These are phyloP conservation scores for Acanthisitta chloris DNA, from an alignment of 2,113 vertebrate genomes.

Conservation along the genomic window DNA sequence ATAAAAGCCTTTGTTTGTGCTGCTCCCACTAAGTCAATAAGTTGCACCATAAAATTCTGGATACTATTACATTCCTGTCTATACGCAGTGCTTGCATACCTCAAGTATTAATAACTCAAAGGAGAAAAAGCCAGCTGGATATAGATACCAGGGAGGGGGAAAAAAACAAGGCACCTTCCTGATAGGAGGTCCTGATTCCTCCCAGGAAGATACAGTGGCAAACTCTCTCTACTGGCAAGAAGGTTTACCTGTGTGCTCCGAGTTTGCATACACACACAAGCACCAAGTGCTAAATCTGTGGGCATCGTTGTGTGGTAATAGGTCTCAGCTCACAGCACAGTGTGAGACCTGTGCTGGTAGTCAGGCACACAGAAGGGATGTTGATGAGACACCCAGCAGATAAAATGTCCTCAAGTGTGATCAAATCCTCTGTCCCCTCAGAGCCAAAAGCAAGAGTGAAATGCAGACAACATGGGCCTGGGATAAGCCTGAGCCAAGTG, in stretches of 20 bases:
- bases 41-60: background rate
- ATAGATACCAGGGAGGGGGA: background rate
- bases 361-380: too few species aligned
- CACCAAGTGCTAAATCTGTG: too few species aligned
- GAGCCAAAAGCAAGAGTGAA: too few species aligned
- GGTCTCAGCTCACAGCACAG: too few species aligned
- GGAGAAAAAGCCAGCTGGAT: background rate
- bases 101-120: background rate
- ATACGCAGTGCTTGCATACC: background rate
- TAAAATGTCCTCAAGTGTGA: too few species aligned
- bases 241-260: background rate
- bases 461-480: too few species aligned
- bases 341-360: too few species aligned
- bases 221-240: background rate
- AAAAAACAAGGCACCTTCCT: background rate
- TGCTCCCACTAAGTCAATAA: background rate
- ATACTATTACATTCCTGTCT: background rate
- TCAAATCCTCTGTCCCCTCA: too few species aligned
- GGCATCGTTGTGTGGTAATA: too few species aligned
- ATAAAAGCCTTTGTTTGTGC: background rate
- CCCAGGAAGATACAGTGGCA: background rate
- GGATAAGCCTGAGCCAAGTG: background rate
- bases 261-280: background rate
- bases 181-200: background rate
- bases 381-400: too few species aligned